A percentile compares a stretch with the other conserved stretches of the same genome.
Conservation (phyloP, 2,888 invertebrate genomes). For the Acleris literana region DNA sequence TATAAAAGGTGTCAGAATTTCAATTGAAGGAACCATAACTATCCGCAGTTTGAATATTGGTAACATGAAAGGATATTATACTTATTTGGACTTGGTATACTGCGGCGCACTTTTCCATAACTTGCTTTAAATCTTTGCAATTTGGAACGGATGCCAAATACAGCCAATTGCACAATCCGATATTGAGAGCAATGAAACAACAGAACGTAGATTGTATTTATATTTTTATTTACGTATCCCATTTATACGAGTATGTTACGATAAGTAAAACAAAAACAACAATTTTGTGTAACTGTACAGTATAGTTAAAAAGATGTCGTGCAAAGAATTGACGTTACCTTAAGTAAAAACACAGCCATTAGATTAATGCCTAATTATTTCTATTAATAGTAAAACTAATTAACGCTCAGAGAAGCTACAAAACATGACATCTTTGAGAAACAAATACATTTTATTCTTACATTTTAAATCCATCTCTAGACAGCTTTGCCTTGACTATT, state of each 20-base stretch:
- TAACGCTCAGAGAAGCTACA: slow-evolving; percentile 51
- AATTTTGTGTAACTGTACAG: slow-evolving; percentile 71
- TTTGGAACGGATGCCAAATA: slow-evolving; percentile 11
- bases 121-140: slow-evolving; percentile 4
- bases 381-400: slow-evolving; percentile 53
- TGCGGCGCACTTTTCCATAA: slow-evolving; percentile 7
- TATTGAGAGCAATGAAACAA: not conserved
- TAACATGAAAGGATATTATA: slow-evolving; percentile 2
- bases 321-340: slow-evolving; percentile 82
- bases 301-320: slow-evolving; percentile 74
- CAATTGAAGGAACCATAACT: no score
- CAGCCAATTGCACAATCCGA: not conserved
- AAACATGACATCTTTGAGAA: slow-evolving; percentile 46
- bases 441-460: slow-evolving; percentile 42
- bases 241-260: slow-evolving; percentile 65
- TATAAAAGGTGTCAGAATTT: no score
- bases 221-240: slow-evolving; percentile 79
- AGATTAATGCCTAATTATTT: slow-evolving; percentile 69
- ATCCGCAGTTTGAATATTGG: no score
- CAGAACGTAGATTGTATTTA: slow-evolving; percentile 44
- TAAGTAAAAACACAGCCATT: slow-evolving; percentile 82
- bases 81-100: slow-evolving; percentile 9
- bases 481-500: slow-evolving; percentile 27
- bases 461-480: slow-evolving; percentile 19
- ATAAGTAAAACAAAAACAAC: slow-evolving; percentile 65